phyloP scores from a whole-genome alignment of 2,113 vertebrate genomes.

The Eurystomus gularis region DNA sequence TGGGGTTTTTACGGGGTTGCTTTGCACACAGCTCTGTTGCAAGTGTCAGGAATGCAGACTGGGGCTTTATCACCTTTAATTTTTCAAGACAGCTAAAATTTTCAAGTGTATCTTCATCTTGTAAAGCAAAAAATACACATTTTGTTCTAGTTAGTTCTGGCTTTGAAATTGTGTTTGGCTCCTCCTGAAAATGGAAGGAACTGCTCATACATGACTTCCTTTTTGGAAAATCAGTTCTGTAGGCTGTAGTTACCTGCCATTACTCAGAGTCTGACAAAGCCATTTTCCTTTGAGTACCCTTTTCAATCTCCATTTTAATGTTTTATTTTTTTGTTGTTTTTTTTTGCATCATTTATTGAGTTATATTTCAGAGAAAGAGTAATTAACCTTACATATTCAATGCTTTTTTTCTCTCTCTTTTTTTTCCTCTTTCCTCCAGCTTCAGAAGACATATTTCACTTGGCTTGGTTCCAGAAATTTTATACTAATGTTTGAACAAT shows the following conservation, averaged over 20 bases:
- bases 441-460: background rate
- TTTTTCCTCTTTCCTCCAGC: background rate
- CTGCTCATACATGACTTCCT: background rate
- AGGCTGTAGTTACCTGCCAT: background rate
- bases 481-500: background rate
- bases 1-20: background rate
- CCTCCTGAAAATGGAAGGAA: background rate
- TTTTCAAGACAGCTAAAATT: background rate
- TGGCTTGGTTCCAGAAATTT: background rate
- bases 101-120: background rate
- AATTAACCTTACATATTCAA: background rate
- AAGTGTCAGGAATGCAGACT: background rate
- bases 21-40: background rate
- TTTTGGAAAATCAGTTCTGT: background rate
- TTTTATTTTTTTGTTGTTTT: no score
- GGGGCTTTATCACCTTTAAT: background rate
- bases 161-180: background rate
- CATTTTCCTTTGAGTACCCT: background rate
- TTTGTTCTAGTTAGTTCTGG: background rate
- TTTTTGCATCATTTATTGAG: background rate
- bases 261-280: background rate
- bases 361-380: background rate
- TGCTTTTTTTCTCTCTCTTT: background rate
- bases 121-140: background rate
- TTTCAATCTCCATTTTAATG: background rate